These are phyloP conservation scores for Drosophila crucigera DNA, from an alignment of 2,888 invertebrate species.

Conservation along the genomic window DNA sequence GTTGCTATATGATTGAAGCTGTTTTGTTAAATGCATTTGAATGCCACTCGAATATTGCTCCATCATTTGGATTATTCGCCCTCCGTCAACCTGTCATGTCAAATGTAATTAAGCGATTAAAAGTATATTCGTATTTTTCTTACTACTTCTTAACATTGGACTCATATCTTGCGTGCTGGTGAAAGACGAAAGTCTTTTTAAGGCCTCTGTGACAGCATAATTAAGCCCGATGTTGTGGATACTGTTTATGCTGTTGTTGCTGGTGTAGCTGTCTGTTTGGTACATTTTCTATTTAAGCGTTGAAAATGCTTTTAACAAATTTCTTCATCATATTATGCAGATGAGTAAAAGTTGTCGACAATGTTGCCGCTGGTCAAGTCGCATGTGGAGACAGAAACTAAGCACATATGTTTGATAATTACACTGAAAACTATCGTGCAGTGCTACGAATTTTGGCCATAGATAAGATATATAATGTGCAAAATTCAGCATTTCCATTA, in stretches of 20 bases:
- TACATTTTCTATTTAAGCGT: constrained; percentile 60
- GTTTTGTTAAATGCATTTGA: constrained; percentile 54
- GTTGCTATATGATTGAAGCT: constrained; percentile 20
- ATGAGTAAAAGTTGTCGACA: constrained; percentile 69
- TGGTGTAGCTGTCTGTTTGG: constrained; percentile 45
- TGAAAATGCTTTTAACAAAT: constrained; percentile 67
- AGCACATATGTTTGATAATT: constrained; percentile 19
- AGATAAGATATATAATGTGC: constrained; percentile 10
- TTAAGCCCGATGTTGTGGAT: constrained; percentile 58
- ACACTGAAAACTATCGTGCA: constrained; percentile 8
- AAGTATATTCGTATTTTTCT: constrained; percentile 52
- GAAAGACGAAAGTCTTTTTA: constrained; percentile 78
- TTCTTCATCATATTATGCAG: constrained; percentile 65
- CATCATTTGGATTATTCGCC: constrained; percentile 53
- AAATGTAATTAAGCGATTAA: constrained; percentile 79
- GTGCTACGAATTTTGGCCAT: background rate
- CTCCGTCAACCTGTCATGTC: constrained; percentile 78
- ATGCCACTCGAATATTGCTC: constrained; percentile 66
- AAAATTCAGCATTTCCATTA: constrained; percentile 40
- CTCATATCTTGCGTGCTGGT: constrained; percentile 37
- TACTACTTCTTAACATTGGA: constrained; percentile 43
- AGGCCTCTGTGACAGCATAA: constrained; percentile 77
- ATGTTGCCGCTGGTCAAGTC: constrained; percentile 16
- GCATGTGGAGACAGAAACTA: constrained; percentile 13
- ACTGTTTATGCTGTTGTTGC: constrained; percentile 24